Evolutionary conservation across 1,140 invertebrate genomes (phyloP), one percentile per base, ranked within the genome.

Genomic region (Bombus fervidus): DNA sequence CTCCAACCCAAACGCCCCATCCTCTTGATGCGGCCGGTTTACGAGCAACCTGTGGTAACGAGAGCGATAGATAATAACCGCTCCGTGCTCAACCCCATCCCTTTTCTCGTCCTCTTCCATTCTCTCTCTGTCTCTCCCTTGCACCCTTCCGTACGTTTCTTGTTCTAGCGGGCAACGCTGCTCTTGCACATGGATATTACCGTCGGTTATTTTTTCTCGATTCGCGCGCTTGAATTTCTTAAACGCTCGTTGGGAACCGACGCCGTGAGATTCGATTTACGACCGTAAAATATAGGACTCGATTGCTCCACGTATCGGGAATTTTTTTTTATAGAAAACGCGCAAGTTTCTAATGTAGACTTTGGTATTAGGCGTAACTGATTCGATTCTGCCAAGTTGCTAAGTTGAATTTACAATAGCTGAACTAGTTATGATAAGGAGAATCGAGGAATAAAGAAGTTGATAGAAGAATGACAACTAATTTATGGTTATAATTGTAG

Each of bases 1-100:
- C 87, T 91, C 85, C 86, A 88, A 87, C 90, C 86, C 83, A 76
- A 82, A 87, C 87, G 87, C 88, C 91, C 89, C 92, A 89, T 90
- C 90, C 92, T 87, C 86, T 91, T 87, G 92, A 94, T 93, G 93
- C 92, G 93, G 93, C 93, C 94, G 93, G 93, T 95, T 95, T 95
- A 95, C 95, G 95, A 95, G 94, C 94, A 95, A 95, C 95, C 95
- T 95, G 95, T 95, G 95, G 95, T 95, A 95, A 95, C 95, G 94
- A 95, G 94, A 95, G 94, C 94, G 94, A 95, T 95, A 95, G 95
- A 95, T 95, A 95, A 95, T 95, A 95, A 95, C 94, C 93, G 94
- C 91, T 94, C 92, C 93, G 91, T 93, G 92, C 92, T 93, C 91
- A 92, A 91, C 93, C 92, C 92, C 91, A 80, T 86, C 86, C 86